Evolutionary conservation across 2,797 vertebrate species (phyloP).

Genomic region (Poeciliopsis presidionis): DNA sequence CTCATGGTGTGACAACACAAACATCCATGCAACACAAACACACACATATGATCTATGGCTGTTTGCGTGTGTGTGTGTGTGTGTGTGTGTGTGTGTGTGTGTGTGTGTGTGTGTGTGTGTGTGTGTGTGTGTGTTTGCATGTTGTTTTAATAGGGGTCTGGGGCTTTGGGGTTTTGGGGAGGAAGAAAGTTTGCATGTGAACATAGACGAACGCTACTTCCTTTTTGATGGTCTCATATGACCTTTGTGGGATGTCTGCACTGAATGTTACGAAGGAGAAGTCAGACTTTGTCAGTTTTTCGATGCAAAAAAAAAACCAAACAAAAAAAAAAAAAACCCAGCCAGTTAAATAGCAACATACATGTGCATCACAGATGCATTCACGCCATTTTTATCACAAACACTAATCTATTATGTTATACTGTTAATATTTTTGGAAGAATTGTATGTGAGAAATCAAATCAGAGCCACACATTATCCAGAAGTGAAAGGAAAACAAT

Average conservation of each 20-base stretch:
- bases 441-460: neutral
- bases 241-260: conserved; percentile 24
- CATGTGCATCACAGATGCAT: neutral
- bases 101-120: neutral
- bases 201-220: conserved; percentile 30
- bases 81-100: neutral
- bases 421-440: neutral
- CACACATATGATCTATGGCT: too few species aligned
- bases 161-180: neutral
- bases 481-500: neutral
- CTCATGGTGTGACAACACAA: too few species aligned
- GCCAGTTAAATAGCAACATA: neutral
- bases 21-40: too few species aligned
- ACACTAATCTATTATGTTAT: neutral
- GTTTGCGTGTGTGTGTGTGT: neutral
- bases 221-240: conserved; percentile 33
- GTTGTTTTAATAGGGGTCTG: neutral
- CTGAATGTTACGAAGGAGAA: conserved; percentile 10
- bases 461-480: neutral
- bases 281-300: conserved; percentile 3
- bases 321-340: neutral
- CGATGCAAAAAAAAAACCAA: neutral
- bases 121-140: neutral
- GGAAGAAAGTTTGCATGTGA: neutral
- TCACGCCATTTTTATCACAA: neutral